Evolutionary conservation across 2,797 vertebrate genomes (phyloP), one percentile per base, ranked within the genome.

Genomic region (Danionella dracula): DNA sequence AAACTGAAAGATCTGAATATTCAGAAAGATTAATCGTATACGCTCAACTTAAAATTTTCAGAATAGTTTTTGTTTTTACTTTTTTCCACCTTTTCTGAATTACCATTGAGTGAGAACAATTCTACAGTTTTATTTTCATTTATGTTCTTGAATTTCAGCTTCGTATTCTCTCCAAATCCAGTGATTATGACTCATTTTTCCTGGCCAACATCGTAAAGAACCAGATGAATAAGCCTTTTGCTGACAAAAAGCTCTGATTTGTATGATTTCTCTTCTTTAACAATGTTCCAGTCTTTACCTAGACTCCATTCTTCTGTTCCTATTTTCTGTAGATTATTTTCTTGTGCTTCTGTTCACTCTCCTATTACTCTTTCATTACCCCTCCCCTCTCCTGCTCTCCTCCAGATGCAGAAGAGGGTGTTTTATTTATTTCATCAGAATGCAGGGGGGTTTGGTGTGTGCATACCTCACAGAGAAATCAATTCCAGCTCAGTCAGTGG

Each of bases 381-480:
- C 40, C 11, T 27, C n/a, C 38, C 63, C 46, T 50, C n/a, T 32
- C 32, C 11, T 40, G 60, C 48, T 46, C 13, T 38, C 17, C 44
- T 49, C 50, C 77, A 66, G 72, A 65, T 51, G 42, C 21, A 56
- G 61, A 16, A 58, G 50, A 66, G 57, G n/a, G 15, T 76, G 72
- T 80, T 82, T 83, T 86, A 81, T 88, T 86, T 84, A 83, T 88
- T 87, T 85, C 76, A 82, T 83, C 79, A 86, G 84, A 86, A 86
- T 81, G 78, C 82, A 76, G 31, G 76, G 65, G 54, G 53, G 59
- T 55, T 66, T 10, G 70, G 79, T 13, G 51, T 66, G 83, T 78
- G 82, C 81, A 81, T 79, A 77, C 79, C 83, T 87, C 83, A 83
- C 83, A 84, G 85, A 80, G 82, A 86, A 89, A 90, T 88, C 85